Percentiles rank a stretch among this genome's conserved stretches.
These are phyloP conservation scores for Tympanuchus pallidicinctus DNA, from an alignment of 2,113 vertebrate species.

Conservation along the genomic window DNA sequence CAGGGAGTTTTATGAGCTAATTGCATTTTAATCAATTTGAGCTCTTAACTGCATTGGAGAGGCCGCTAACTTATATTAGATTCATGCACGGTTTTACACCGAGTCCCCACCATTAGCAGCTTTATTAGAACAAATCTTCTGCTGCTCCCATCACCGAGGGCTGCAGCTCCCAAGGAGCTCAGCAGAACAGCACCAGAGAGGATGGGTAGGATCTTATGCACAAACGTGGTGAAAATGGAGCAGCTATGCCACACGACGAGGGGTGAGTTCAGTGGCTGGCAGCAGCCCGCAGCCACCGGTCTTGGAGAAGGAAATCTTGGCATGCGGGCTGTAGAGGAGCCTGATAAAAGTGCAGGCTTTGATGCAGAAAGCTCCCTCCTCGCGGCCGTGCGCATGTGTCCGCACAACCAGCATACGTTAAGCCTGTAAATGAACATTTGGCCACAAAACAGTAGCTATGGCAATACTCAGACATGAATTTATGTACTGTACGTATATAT, in stretches of 20 bases:
- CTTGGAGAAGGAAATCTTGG: conserved; percentile 37
- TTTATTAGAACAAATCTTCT: not conserved
- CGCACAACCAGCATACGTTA: conserved; percentile 51
- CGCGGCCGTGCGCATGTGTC: conserved; percentile 17
- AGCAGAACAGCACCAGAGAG: not conserved
- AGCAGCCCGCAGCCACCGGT: not conserved
- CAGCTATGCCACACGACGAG: not conserved
- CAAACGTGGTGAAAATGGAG: not conserved
- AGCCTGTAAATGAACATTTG: conserved; percentile 71
- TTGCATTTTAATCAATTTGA: conserved; percentile 60
- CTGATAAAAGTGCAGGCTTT: not conserved
- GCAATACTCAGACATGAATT: conserved; percentile 27
- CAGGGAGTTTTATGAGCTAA: conserved; percentile 32
- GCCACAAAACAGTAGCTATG: conserved; percentile 48
- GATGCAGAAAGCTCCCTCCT: conserved; percentile 40
- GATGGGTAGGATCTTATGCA: not conserved
- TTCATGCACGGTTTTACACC: not conserved
- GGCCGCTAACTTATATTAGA: conserved; percentile 30
- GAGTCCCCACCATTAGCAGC: not conserved
- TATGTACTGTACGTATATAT: conserved; percentile 67
- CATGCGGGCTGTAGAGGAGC: not conserved
- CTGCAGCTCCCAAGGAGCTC: not conserved
- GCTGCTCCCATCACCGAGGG: accelerated
- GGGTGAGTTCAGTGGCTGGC: not conserved
- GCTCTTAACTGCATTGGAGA: conserved; percentile 24